These are phyloP conservation scores for Odontamblyopus rebecca DNA, from an alignment of 2,797 vertebrate species.

Conservation along the genomic window DNA sequence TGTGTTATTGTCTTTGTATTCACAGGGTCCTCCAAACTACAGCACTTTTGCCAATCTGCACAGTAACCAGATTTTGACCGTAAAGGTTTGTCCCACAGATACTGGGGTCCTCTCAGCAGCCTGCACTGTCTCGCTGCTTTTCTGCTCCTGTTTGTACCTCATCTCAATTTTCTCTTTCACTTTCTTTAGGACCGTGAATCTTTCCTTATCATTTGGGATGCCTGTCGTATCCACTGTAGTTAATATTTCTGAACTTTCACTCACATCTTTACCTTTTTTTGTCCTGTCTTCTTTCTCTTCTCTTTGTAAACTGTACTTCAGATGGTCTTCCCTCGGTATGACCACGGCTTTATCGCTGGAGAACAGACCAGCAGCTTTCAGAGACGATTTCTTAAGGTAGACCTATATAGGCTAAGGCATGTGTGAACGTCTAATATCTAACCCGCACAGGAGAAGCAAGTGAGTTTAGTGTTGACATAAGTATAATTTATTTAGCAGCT, in stretches of 20 bases:
- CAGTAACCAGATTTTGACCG: constrained; percentile 84
- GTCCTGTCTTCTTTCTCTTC: constrained; percentile 16
- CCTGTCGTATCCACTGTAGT: constrained; percentile 11
- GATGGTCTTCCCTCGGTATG: constrained; percentile 89
- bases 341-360: constrained; percentile 84
- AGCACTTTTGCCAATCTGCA: constrained; percentile 73
- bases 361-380: constrained; percentile 82
- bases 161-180: constrained; percentile 9
- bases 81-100: constrained; percentile 76
- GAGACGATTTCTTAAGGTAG: constrained; percentile 89
- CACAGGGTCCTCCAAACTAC: constrained; percentile 74
- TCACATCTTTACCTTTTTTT: constrained; percentile 28
- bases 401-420: constrained; percentile 54
- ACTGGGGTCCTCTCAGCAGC: constrained; percentile 34
- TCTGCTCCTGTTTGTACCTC: constrained; percentile 15
- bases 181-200: constrained; percentile 15
- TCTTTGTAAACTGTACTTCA: constrained; percentile 45
- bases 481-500: not conserved
- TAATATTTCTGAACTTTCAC: constrained; percentile 28
- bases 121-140: constrained; percentile 34
- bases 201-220: constrained; percentile 18
- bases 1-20: constrained; percentile 47
- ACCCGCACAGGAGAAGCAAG: not conserved
- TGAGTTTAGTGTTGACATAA: not conserved
- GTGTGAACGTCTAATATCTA: constrained; percentile 37